A percentile compares a stretch with the other conserved stretches of the same genome.
Evolutionary conservation across 1,140 invertebrate genomes (phyloP).

Genomic region (Aradophagus sp.): DNA sequence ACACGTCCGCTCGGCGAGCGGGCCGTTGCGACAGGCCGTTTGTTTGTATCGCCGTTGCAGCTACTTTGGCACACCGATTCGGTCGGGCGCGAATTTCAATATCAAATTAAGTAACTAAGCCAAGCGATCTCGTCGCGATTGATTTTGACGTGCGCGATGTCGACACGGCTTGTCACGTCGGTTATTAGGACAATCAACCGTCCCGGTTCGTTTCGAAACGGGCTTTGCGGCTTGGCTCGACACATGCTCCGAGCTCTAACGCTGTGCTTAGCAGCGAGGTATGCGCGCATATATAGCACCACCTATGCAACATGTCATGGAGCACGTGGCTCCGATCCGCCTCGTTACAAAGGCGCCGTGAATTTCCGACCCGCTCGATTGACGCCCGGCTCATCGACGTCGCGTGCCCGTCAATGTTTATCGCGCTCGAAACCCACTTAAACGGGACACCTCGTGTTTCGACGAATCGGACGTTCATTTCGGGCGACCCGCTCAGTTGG

Average conservation of each 20-base stretch:
- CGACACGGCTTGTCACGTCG: slow-evolving; percentile 33
- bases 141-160: slow-evolving; percentile 32
- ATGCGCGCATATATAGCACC: slow-evolving; percentile 63
- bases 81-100: no score
- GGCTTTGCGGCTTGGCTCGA: slow-evolving; percentile 61
- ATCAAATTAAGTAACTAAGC: slow-evolving; percentile 15
- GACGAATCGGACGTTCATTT: no score
- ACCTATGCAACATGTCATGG: slow-evolving; percentile 68
- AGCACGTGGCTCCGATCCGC: slow-evolving; percentile 68
- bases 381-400: slow-evolving; percentile 26
- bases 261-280: slow-evolving; percentile 60
- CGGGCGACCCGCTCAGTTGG: no score
- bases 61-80: no score
- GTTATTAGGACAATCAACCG: slow-evolving; percentile 50
- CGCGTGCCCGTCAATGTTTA: no score
- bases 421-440: no score
- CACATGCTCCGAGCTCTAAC: slow-evolving; percentile 65
- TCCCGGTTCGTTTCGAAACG: slow-evolving; percentile 64
- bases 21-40: no score
- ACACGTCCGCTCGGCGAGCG: no score
- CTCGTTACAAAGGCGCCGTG: slow-evolving; percentile 61
- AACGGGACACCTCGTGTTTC: no score
- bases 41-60: no score
- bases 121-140: slow-evolving; percentile 1
- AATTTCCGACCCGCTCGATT: slow-evolving; percentile 61